Conservation (phyloP, 2,888 invertebrate genomes). For the Theretra japonica region DNA sequence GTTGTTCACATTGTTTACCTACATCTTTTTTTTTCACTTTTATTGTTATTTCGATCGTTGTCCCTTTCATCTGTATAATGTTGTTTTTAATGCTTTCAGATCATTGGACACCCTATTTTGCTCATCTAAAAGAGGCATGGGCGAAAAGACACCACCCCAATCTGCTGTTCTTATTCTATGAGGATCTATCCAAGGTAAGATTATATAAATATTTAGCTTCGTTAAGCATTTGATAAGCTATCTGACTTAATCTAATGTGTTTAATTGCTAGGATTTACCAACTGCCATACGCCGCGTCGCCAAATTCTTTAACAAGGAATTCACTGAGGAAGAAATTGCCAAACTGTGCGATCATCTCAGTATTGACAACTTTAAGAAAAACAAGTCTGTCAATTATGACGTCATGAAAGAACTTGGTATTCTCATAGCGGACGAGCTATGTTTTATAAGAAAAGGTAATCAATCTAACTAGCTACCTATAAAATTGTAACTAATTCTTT, state of each 20-base stretch:
- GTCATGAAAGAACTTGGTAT: slow-evolving; percentile 87
- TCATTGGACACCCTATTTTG: slow-evolving; percentile 91
- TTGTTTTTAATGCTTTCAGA: slow-evolving; percentile 66
- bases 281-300: slow-evolving; percentile 84
- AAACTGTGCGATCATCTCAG: slow-evolving; percentile 89
- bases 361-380: slow-evolving; percentile 92
- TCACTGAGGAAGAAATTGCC: slow-evolving; percentile 84
- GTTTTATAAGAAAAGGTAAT: slow-evolving; percentile 87
- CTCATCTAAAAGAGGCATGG: slow-evolving; percentile 92
- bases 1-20: too few relatives aligned
- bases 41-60: neutral
- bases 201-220: neutral
- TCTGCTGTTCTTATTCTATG: slow-evolving; percentile 91
- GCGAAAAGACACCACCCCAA: slow-evolving; percentile 86
- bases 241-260: neutral
- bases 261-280: slow-evolving; percentile 83
- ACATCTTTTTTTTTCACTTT: too few relatives aligned
- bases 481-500: too few relatives aligned
- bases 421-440: slow-evolving; percentile 82
- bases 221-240: neutral
- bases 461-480: too few relatives aligned
- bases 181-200: slow-evolving; percentile 88
- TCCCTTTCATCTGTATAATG: neutral
- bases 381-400: slow-evolving; percentile 90
- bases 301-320: slow-evolving; percentile 85